A percentile compares a stretch with the other conserved stretches of the same genome.
Conservation (phyloP, 1,140 invertebrate species). For the Ostrea denselamellosa region DNA sequence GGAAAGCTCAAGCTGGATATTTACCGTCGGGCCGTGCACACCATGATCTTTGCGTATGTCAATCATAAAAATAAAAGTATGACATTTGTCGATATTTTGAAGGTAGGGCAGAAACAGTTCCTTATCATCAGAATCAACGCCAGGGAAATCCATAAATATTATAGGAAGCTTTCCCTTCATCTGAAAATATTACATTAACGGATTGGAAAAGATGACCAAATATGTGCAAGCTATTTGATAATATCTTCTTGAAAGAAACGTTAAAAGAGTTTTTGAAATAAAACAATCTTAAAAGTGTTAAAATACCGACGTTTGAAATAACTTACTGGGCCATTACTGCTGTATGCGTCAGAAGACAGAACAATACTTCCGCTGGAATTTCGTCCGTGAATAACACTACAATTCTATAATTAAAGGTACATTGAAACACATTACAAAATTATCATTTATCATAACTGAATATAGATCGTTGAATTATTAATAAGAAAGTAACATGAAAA, state of each 20-base stretch:
- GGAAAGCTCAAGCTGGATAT: too few species aligned
- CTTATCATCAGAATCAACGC: neutral
- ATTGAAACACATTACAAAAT: too few species aligned
- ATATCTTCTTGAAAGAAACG: too few species aligned
- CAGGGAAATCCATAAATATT: conserved; percentile 36
- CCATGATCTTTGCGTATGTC: neutral
- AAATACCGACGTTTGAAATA: neutral
- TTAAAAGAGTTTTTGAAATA: too few species aligned
- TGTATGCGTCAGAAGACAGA: neutral
- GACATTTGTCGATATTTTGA: neutral
- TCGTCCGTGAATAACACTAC: neutral
- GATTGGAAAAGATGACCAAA: too few species aligned
- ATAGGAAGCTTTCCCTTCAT: neutral
- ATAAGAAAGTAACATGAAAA: too few species aligned
- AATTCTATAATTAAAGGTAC: neutral
- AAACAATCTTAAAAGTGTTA: too few species aligned
- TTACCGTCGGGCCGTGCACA: neutral
- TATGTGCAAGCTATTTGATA: too few species aligned
- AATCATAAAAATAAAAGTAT: conserved; percentile 3
- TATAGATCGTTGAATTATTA: too few species aligned
- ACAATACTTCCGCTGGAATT: neutral
- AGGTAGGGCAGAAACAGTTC: conserved; percentile 6
- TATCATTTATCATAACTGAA: too few species aligned
- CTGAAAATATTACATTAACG: neutral
- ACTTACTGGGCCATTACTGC: neutral